Evolutionary conservation across 1,140 invertebrate genomes (phyloP), one percentile per base, ranked within the genome.

Genomic region (Euwallacea fornicatus): DNA sequence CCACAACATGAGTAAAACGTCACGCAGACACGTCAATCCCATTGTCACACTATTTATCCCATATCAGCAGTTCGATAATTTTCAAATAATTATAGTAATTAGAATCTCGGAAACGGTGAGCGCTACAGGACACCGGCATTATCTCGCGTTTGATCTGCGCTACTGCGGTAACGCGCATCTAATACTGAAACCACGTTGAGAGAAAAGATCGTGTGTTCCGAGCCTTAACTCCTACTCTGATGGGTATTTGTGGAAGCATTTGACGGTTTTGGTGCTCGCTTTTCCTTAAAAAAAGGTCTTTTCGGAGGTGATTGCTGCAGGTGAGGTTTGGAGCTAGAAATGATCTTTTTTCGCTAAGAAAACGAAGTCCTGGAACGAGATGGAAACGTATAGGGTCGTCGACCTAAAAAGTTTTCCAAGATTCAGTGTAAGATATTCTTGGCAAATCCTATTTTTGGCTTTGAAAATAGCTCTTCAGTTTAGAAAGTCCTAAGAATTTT

Each of bases 191-290:
- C 69, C 68, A 9, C 54, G 54, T 15, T 15, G 9, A 13, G 46
- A 50, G 13, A 50, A 50, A 50, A 16, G 16, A 13, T 56, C 7
- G 11, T 10, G 16, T 15, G 16, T 56, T 15, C 16, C 54, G 54
- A 56, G 54, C 54, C 16, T 15, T 15, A 58, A 66, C 75, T 76
- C 75, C 75, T 75, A 75, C 75, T 74, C 53, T 69, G 44, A 58
- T 59, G 69, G 69, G 65, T 66, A 71, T 65, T 66, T 71, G 47
- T 56, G 53, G 68, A 62, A 33, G 21, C 21, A 33, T 33, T 63
- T 42, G 42, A 11, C 13, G 2, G n/a, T 70, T 47, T 70, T 64
- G n/a, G n/a, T 64, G n/a, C 21, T 70, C 42, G 54, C 47, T 16
- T 59, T 68, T 68, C 66, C 61, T 60, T n/a, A 56, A 58, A 68